These are phyloP conservation scores for Meles meles DNA, from an alignment of 2,113 vertebrate species.

Conservation along the genomic window DNA sequence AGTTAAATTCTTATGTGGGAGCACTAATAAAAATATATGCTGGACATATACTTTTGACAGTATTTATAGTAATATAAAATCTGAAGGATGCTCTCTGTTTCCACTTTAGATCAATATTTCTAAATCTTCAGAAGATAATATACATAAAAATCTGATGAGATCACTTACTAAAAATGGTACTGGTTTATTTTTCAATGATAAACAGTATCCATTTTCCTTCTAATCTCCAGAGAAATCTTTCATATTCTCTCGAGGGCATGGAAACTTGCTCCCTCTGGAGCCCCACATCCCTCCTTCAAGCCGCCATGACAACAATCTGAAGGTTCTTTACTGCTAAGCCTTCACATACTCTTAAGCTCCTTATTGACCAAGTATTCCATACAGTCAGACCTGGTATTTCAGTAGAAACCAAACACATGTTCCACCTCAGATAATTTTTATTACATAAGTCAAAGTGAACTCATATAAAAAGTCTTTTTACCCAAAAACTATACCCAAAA, in stretches of 20 bases:
- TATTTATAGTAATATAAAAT: background rate
- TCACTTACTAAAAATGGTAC: background rate
- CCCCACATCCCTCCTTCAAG: background rate
- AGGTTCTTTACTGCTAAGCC: background rate
- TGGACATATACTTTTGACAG: background rate
- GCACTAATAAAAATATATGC: background rate
- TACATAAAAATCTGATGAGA: background rate
- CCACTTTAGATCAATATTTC: background rate
- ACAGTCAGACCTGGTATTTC: background rate
- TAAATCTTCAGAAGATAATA: background rate
- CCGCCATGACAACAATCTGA: accelerated
- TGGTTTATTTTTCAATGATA: background rate
- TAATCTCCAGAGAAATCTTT: background rate
- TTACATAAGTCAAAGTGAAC: slow-evolving; percentile 18
- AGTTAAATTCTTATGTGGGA: background rate
- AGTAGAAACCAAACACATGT: background rate
- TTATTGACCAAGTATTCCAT: background rate
- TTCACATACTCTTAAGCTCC: background rate
- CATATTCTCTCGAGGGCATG: background rate
- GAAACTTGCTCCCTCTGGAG: background rate
- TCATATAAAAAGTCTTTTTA: background rate
- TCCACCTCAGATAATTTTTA: background rate
- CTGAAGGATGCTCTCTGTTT: background rate
- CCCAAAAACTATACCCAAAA: background rate
- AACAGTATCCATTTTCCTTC: background rate